A percentile compares a stretch with the other conserved stretches of the same genome.
phyloP scores from a whole-genome alignment of 2,888 invertebrate genomes.

The Trachelus tabidus region DNA sequence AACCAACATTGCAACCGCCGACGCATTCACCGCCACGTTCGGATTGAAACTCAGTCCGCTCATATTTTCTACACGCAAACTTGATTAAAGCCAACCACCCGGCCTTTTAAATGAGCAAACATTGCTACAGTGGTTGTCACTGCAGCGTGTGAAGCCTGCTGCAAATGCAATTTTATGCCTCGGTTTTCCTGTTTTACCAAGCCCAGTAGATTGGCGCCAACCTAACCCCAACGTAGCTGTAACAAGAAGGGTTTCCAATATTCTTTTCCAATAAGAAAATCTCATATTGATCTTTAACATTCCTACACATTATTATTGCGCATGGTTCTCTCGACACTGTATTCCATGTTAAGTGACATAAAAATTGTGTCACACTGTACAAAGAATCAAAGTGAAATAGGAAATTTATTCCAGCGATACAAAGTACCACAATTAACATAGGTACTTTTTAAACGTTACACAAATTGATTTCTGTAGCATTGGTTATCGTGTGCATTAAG shows the following conservation, averaged over 20 bases:
- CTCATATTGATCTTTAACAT: not conserved
- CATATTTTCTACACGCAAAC: slow-evolving; percentile 39
- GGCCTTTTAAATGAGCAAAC: slow-evolving; percentile 35
- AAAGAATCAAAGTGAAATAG: not conserved
- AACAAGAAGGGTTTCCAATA: not conserved
- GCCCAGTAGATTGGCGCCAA: not conserved
- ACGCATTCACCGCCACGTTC: slow-evolving; percentile 27
- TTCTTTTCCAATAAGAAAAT: not conserved
- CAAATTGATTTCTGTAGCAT: not conserved
- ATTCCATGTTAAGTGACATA: no score
- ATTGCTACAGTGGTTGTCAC: slow-evolving; percentile 13
- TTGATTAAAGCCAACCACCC: slow-evolving; percentile 37
- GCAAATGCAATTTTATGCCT: slow-evolving; percentile 46
- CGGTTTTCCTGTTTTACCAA: slow-evolving; percentile 30
- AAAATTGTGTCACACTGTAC: not conserved
- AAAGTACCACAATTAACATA: not conserved
- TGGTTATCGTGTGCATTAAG: not conserved
- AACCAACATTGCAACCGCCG: slow-evolving; percentile 21
- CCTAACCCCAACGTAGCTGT: not conserved
- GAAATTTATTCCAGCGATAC: not conserved
- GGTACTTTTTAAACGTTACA: not conserved
- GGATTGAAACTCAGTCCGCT: slow-evolving; percentile 41
- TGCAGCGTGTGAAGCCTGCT: slow-evolving; percentile 14
- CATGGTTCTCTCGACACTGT: no score
- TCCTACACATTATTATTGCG: no score